Evolutionary conservation across 2,888 invertebrate species (phyloP).

Genomic region (Orthosia gothica): DNA sequence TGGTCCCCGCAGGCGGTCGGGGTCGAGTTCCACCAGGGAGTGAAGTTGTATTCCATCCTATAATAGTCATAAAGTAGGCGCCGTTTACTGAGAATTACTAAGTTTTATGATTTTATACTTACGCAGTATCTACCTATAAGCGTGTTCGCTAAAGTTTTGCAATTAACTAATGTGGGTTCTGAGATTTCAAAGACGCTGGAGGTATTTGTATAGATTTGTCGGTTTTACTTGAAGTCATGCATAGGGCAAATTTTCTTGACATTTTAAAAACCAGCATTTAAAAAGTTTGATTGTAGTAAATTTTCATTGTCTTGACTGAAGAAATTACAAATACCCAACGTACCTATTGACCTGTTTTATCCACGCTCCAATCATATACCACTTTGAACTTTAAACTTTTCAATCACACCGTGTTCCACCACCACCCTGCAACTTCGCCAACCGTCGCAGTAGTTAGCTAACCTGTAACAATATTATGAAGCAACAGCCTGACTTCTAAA

Average conservation of each 20-base stretch:
- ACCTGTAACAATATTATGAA: neutral
- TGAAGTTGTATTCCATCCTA: neutral
- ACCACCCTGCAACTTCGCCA: no score
- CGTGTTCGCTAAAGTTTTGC: neutral
- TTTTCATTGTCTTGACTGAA: no score
- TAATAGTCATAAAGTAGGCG: conserved; percentile 4
- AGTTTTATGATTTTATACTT: neutral
- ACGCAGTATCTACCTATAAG: neutral
- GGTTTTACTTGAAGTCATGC: neutral
- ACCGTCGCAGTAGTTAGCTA: no score
- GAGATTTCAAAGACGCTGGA: conserved; percentile 1
- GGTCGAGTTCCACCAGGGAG: neutral
- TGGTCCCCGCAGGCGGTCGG: neutral
- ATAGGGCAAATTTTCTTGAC: neutral
- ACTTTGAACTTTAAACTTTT: no score
- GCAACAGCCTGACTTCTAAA: neutral
- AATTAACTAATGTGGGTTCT: conserved; percentile 17
- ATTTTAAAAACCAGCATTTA: no score
- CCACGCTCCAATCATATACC: no score
- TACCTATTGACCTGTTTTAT: no score
- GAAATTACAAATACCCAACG: no score
- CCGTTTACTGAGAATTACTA: neutral
- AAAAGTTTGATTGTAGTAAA: no score
- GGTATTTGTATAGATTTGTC: neutral
- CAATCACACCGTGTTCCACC: no score